Conservation (phyloP, 1,140 invertebrate genomes). For the Macrostomum lignano region DNA sequence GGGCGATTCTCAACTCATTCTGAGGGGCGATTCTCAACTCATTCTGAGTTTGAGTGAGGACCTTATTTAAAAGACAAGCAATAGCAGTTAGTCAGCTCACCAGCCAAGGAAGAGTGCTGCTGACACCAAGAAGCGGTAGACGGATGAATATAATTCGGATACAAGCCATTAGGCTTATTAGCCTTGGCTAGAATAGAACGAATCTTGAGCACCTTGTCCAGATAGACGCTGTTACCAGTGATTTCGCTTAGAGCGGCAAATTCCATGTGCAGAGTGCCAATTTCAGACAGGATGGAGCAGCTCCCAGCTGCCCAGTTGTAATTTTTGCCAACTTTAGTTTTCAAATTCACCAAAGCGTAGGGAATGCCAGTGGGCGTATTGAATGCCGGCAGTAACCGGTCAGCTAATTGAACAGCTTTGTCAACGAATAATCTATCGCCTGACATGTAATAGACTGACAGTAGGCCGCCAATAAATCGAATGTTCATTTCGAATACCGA, state of each 20-base stretch:
- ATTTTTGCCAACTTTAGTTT: slow-evolving; percentile 73
- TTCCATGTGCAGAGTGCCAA: slow-evolving; percentile 82
- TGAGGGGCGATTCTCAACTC: no score
- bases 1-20: no score
- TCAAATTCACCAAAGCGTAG: slow-evolving; percentile 61
- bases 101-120: no score
- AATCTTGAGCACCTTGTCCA: no score
- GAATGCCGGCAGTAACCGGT: slow-evolving; percentile 78
- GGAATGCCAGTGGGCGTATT: slow-evolving; percentile 91
- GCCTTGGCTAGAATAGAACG: no score
- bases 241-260: slow-evolving; percentile 77
- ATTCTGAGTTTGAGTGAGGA: no score
- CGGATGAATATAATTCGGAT: no score
- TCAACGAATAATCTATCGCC: slow-evolving; percentile 39
- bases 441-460: slow-evolving; percentile 68
- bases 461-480: slow-evolving; percentile 71
- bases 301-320: slow-evolving; percentile 86
- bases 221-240: slow-evolving; percentile 59
- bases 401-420: slow-evolving; percentile 65
- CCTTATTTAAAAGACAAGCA: no score
- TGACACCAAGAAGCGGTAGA: no score
- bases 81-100: no score
- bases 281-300: slow-evolving; percentile 80
- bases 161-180: no score
- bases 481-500: slow-evolving; percentile 97